phyloP scores from a whole-genome alignment of 2,797 vertebrate genomes.

The Darevskia mixta region DNA sequence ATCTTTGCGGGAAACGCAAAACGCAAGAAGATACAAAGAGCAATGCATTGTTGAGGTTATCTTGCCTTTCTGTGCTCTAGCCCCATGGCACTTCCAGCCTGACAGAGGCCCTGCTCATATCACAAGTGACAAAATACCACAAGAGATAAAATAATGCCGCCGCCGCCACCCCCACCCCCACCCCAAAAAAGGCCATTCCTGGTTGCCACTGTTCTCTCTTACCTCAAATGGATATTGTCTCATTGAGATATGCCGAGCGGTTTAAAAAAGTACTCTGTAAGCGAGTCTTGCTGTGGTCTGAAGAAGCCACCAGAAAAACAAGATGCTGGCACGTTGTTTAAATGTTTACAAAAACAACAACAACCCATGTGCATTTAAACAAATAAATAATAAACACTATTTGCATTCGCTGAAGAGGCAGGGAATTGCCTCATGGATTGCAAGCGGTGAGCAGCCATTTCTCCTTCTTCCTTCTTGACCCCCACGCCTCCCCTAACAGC shows the following conservation, averaged over 20 bases:
- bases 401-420: conserved; percentile 19
- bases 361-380: too few relatives aligned
- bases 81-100: conserved; percentile 29
- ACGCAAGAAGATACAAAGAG: background rate
- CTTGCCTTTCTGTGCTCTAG: conserved; percentile 21
- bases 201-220: conserved; percentile 10
- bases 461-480: too few relatives aligned
- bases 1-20: background rate
- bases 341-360: conserved; percentile 37
- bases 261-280: conserved; percentile 12
- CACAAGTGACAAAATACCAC: background rate
- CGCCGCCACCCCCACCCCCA: background rate
- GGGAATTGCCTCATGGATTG: background rate
- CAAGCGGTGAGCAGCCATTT: too few relatives aligned
- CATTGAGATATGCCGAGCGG: conserved; percentile 32
- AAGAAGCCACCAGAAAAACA: conserved; percentile 33
- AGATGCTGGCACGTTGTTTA: background rate
- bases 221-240: conserved; percentile 19
- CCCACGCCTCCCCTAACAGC: too few relatives aligned
- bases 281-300: conserved; percentile 1
- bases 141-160: background rate
- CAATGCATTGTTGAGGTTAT: conserved; percentile 1
- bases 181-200: background rate
- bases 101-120: too few relatives aligned
- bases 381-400: too few relatives aligned